phyloP scores from a whole-genome alignment of 2,888 invertebrate genomes.

The Drosophila anomalata region DNA sequence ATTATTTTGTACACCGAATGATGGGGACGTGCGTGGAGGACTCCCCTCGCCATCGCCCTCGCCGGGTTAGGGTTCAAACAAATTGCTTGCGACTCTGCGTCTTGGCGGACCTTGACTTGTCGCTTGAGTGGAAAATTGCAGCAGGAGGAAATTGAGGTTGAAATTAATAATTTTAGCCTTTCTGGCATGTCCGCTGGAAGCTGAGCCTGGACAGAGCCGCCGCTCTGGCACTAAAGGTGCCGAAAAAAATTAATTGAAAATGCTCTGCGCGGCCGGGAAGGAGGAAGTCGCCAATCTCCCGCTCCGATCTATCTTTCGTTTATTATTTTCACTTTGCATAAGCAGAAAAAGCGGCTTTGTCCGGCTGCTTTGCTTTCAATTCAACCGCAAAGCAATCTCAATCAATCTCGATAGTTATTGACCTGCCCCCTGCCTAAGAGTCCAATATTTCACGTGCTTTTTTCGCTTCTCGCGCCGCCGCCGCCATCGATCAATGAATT shows the following conservation, averaged over 20 bases:
- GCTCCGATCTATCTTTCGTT: conserved; percentile 6
- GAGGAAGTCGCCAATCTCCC: conserved; percentile 26
- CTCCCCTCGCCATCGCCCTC: background rate
- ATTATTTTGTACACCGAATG: conserved; percentile 39
- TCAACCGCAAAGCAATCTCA: conserved; percentile 56
- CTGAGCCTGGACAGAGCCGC: background rate
- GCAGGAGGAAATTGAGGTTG: conserved; percentile 32
- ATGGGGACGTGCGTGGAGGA: conserved; percentile 30
- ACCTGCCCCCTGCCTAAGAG: conserved; percentile 39
- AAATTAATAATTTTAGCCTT: conserved; percentile 29
- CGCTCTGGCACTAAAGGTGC: conserved; percentile 1
- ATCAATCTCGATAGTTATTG: conserved; percentile 68
- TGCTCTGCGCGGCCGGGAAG: background rate
- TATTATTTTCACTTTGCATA: conserved; percentile 28
- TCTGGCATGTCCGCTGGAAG: conserved; percentile 1
- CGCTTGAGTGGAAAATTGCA: conserved; percentile 71
- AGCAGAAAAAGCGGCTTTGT: conserved; percentile 15
- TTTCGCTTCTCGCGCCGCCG: conserved; percentile 50
- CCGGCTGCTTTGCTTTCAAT: conserved; percentile 55
- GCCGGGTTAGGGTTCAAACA: conserved; percentile 68
- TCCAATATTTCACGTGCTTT: conserved; percentile 74
- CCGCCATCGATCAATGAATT: conserved; percentile 62
- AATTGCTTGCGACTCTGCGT: conserved; percentile 58
- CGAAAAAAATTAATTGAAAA: conserved; percentile 37
- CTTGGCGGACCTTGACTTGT: conserved; percentile 53